Conservation (phyloP, 1,140 invertebrate genomes). For the Drosophila bipectinata region DNA sequence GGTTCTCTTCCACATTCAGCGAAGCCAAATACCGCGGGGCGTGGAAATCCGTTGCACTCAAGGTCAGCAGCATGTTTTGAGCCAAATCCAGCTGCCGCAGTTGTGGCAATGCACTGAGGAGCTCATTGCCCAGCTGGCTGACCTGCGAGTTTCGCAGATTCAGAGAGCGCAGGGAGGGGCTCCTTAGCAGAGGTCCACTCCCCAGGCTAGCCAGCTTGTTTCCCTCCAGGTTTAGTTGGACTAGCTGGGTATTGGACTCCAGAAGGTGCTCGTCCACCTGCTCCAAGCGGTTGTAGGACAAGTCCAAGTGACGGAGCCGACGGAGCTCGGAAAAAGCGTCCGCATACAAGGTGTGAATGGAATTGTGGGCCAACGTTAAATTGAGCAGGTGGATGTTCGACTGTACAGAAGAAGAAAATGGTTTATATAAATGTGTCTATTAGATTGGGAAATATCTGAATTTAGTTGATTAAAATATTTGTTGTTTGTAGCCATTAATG, state of each 20-base stretch:
- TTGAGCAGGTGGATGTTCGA: conserved; percentile 59
- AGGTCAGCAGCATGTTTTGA: conserved; percentile 70
- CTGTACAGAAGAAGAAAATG: conserved; percentile 19
- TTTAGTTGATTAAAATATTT: background rate
- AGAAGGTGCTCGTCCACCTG: conserved; percentile 72
- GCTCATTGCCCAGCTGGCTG: conserved; percentile 49
- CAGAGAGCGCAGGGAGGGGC: conserved; percentile 57
- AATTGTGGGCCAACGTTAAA: conserved; percentile 70
- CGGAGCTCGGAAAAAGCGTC: conserved; percentile 66
- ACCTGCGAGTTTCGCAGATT: conserved; percentile 75
- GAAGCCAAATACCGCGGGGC: conserved; percentile 49
- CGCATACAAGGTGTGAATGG: conserved; percentile 66
- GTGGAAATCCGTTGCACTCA: conserved; percentile 55
- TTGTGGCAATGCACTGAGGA: conserved; percentile 61
- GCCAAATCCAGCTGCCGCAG: conserved; percentile 68
- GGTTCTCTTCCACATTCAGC: conserved; percentile 71
- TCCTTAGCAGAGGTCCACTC: conserved; percentile 53
- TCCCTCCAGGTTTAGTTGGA: conserved; percentile 66
- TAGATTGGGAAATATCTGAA: too few relatives aligned
- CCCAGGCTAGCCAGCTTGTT: conserved; percentile 71
- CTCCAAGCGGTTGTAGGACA: conserved; percentile 80
- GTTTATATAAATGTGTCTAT: background rate
- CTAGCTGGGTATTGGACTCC: conserved; percentile 60
- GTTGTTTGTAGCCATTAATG: background rate
- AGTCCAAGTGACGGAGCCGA: conserved; percentile 61